Conservation (phyloP, 2,797 vertebrate genomes). For the Cottoperca gobio region DNA sequence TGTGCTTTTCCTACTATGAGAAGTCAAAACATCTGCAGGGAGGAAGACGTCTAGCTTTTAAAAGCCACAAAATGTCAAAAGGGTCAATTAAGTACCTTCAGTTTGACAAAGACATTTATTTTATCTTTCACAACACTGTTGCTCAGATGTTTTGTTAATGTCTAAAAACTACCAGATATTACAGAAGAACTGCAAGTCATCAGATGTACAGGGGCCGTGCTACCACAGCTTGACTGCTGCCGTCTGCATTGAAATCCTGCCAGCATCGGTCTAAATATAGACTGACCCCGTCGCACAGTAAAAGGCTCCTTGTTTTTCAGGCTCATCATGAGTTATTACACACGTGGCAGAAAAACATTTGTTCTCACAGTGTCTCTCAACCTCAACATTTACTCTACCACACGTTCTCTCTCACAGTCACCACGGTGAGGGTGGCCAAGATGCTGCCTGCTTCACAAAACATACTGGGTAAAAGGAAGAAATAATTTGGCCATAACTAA, state of each 20-base stretch:
- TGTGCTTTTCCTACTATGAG: background rate
- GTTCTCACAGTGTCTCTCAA: slow-evolving; percentile 8
- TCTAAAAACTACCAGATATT: slow-evolving; percentile 60
- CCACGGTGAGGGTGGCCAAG: background rate
- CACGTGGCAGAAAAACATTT: slow-evolving; percentile 31
- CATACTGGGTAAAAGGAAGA: background rate
- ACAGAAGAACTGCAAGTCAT: slow-evolving; percentile 81
- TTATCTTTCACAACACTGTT: background rate
- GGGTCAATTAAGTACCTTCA: background rate
- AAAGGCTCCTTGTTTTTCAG: slow-evolving; percentile 60
- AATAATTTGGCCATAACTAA: background rate
- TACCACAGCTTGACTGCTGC: slow-evolving; percentile 62
- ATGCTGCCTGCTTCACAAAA: background rate
- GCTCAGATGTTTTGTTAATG: slow-evolving; percentile 11
- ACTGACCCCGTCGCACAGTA: slow-evolving; percentile 51
- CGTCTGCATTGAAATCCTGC: slow-evolving; percentile 76
- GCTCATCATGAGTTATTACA: slow-evolving; percentile 51
- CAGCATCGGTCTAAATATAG: slow-evolving; percentile 82
- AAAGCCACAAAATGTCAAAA: background rate
- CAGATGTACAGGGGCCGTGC: slow-evolving; percentile 81
- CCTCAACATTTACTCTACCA: background rate
- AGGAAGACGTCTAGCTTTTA: background rate
- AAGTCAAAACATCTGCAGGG: background rate
- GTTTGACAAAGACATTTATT: background rate
- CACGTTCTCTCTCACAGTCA: background rate